These are phyloP conservation scores for Drosophila trapezifrons DNA, from an alignment of 1,140 invertebrate genomes.

Conservation along the genomic window DNA sequence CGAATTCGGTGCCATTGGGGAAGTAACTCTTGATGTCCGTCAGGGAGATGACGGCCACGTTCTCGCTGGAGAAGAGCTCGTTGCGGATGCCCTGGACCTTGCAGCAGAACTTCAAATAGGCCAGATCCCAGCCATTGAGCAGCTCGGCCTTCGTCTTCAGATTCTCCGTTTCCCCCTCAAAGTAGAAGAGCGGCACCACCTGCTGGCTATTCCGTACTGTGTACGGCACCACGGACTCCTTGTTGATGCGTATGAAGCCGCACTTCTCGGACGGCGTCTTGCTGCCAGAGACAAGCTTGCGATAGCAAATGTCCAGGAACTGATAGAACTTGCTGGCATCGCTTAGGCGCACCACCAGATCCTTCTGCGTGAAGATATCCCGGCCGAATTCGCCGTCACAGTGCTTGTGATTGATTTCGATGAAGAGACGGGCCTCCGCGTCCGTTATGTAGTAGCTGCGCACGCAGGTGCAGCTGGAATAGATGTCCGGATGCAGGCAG, in stretches of 20 bases:
- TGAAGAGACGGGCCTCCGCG: conserved; percentile 93
- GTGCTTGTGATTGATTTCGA: conserved; percentile 96
- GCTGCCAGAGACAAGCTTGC: conserved; percentile 89
- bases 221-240: conserved; percentile 96
- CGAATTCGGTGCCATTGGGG: conserved; percentile 93
- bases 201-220: conserved; percentile 92
- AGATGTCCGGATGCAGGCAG: conserved; percentile 92
- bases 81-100: conserved; percentile 96
- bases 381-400: conserved; percentile 95
- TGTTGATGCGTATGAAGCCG: conserved; percentile 97
- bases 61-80: conserved; percentile 94
- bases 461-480: conserved; percentile 93
- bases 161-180: conserved; percentile 96
- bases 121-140: conserved; percentile 94
- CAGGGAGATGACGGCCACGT: conserved; percentile 94
- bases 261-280: conserved; percentile 91
- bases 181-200: conserved; percentile 97
- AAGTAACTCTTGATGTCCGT: conserved; percentile 96
- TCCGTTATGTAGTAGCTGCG: conserved; percentile 97
- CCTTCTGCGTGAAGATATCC: conserved; percentile 94
- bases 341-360: conserved; percentile 93
- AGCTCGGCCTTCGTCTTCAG: conserved; percentile 93
- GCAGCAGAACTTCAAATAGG: conserved; percentile 96
- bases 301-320: conserved; percentile 94
- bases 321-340: conserved; percentile 96